Percentiles rank a stretch among this genome's conserved stretches.
Conservation (phyloP, 2,113 vertebrate species). For the Hyaena hyaena region DNA sequence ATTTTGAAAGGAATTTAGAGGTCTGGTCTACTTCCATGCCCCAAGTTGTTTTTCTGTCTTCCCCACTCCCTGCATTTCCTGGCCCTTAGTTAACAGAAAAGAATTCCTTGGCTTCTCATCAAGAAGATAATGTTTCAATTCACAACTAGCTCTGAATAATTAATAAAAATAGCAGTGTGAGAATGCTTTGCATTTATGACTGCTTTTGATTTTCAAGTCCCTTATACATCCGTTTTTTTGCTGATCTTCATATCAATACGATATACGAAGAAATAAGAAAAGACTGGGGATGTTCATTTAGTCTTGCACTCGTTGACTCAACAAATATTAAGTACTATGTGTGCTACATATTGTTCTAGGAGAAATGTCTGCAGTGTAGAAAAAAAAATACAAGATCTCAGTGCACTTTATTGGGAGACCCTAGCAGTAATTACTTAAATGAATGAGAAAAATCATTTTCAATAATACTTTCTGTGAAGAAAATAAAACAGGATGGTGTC, state of each 20-base stretch:
- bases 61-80: background rate
- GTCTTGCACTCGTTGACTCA: background rate
- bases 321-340: background rate
- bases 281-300: background rate
- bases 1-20: slow-evolving; percentile 30
- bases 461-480: background rate
- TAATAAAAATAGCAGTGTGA: background rate
- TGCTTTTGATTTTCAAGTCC: background rate
- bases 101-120: background rate
- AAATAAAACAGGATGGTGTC: background rate
- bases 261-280: background rate
- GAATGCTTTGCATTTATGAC: background rate
- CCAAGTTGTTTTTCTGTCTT: background rate
- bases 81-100: background rate
- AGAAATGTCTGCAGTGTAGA: background rate
- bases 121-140: slow-evolving; percentile 12
- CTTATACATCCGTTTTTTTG: background rate
- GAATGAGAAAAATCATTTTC: slow-evolving; percentile 31
- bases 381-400: background rate
- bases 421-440: background rate
- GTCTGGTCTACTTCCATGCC: background rate
- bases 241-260: background rate
- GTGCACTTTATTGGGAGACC: background rate
- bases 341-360: background rate
- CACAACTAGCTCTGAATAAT: slow-evolving; percentile 30